A percentile compares a stretch with the other conserved stretches of the same genome.
phyloP scores from a whole-genome alignment of 2,797 vertebrate genomes.

The Lepus oiostolus region DNA sequence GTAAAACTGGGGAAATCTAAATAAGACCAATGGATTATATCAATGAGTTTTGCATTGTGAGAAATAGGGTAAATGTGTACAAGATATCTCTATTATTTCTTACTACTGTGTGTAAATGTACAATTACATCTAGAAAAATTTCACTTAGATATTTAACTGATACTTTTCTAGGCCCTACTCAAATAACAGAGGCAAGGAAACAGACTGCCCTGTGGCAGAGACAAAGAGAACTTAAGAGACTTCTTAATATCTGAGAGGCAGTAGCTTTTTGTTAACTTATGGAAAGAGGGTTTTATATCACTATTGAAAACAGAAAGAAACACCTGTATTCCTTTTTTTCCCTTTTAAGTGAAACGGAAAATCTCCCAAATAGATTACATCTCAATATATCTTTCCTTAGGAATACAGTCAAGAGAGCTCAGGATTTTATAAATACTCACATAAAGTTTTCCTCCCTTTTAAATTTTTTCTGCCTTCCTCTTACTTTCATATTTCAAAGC shows the following conservation, averaged over 20 bases:
- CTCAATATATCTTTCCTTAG: conserved; percentile 28
- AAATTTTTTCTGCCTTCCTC: conserved; percentile 57
- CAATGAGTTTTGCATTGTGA: not conserved
- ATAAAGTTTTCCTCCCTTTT: conserved; percentile 14
- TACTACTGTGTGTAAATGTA: not conserved
- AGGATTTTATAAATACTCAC: conserved; percentile 68
- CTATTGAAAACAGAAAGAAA: not conserved
- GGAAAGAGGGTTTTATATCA: not conserved
- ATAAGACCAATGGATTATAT: not conserved
- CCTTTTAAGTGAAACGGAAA: conserved; percentile 60
- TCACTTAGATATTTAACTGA: conserved; percentile 36
- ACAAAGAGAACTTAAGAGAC: not conserved
- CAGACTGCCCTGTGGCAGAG: not conserved
- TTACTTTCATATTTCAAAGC: conserved; percentile 62
- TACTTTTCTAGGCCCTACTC: conserved; percentile 22
- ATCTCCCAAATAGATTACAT: conserved; percentile 41
- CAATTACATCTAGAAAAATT: not conserved
- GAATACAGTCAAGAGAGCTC: conserved; percentile 44
- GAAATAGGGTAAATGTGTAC: too few species aligned
- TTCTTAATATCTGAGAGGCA: conserved; percentile 18
- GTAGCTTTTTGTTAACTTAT: conserved; percentile 50
- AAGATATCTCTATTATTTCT: conserved; percentile 38
- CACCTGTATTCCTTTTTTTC: conserved; percentile 10
- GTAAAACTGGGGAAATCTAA: conserved; percentile 33
- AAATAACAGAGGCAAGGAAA: conserved; percentile 41